These are phyloP conservation scores for Halcyon smyrnensis DNA, from an alignment of 2,797 vertebrate genomes.

Conservation along the genomic window DNA sequence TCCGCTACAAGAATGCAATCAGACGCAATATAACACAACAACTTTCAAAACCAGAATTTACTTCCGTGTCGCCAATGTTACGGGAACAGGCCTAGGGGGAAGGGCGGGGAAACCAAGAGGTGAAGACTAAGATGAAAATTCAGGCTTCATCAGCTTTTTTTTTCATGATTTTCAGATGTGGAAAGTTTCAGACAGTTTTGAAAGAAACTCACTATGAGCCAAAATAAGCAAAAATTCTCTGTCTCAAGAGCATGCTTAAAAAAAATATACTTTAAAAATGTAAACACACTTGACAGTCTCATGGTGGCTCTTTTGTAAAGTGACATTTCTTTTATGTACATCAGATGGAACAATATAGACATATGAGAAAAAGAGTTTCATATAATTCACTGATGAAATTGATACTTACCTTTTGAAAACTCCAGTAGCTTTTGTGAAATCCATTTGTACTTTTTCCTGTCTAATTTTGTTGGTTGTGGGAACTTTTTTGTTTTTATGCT, in stretches of 20 bases:
- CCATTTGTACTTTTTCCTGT: not conserved
- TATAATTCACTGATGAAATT: not conserved
- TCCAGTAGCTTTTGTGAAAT: not conserved
- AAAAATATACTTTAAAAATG: not conserved
- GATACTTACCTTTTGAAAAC: not conserved
- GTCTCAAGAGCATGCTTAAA: not conserved
- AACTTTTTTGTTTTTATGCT: not conserved
- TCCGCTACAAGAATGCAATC: no score
- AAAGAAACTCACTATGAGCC: not conserved
- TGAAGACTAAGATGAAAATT: not conserved
- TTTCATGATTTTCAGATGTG: not conserved
- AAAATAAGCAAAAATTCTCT: not conserved
- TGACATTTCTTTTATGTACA: not conserved
- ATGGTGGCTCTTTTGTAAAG: not conserved
- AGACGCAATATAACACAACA: no score
- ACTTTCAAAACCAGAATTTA: no score
- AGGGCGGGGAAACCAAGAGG: no score
- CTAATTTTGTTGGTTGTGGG: not conserved
- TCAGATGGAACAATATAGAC: not conserved
- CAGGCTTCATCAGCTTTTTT: not conserved
- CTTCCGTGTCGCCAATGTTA: no score
- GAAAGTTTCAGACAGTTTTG: not conserved
- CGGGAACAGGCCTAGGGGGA: no score
- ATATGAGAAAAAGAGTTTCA: not conserved
- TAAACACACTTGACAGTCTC: not conserved